Evolutionary conservation across 2,888 invertebrate species (phyloP).

Genomic region (Heliconius ethilla): DNA sequence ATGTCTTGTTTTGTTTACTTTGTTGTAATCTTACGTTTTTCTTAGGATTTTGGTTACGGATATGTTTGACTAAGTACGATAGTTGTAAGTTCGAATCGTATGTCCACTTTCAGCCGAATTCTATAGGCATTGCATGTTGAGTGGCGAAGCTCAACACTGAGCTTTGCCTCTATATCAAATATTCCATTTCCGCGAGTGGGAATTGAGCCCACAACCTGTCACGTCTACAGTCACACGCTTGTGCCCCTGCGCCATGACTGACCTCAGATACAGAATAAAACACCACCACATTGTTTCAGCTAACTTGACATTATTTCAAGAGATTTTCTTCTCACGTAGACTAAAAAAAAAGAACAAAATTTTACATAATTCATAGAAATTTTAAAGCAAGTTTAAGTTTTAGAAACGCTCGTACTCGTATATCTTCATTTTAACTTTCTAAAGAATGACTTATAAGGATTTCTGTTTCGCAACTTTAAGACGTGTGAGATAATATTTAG

Average conservation of each 20-base stretch:
- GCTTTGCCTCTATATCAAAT: too few relatives aligned
- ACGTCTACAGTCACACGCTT: too few relatives aligned
- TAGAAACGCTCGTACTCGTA: background rate
- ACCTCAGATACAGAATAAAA: too few relatives aligned
- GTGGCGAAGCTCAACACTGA: too few relatives aligned
- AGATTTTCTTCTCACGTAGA: background rate
- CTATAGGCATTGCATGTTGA: too few relatives aligned
- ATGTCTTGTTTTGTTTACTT: conserved; percentile 18
- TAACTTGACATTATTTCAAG: background rate
- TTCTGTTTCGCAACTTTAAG: conserved; percentile 1
- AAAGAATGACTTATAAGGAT: conserved; percentile 19
- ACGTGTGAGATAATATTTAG: conserved; percentile 8
- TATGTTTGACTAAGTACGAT: background rate
- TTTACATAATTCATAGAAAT: background rate
- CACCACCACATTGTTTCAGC: background rate
- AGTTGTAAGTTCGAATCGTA: background rate
- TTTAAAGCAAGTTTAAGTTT: conserved; percentile 19
- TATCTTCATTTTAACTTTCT: conserved; percentile 27
- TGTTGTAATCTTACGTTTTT: background rate
- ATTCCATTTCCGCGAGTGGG: too few relatives aligned
- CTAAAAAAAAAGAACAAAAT: background rate
- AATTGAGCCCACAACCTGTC: too few relatives aligned
- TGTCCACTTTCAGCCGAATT: background rate
- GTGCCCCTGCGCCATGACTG: too few relatives aligned
- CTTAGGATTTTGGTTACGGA: background rate